phyloP scores from a whole-genome alignment of 1,140 invertebrate species.

The Doryteuthis pealeii region DNA sequence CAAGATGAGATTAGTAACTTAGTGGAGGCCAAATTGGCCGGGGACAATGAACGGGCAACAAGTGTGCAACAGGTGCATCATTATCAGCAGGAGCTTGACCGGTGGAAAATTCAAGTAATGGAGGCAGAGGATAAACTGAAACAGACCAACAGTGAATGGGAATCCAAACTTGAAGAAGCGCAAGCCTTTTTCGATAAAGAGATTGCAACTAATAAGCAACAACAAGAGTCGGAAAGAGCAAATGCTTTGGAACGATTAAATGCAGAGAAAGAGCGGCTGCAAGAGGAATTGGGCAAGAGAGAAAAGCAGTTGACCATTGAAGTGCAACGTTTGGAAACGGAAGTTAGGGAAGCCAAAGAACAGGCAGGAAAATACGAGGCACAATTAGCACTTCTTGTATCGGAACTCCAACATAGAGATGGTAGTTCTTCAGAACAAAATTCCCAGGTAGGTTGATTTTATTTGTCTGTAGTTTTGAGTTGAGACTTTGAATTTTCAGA shows the following conservation, averaged over 20 bases:
- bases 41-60: background rate
- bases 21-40: constrained; percentile 26
- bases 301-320: constrained; percentile 49
- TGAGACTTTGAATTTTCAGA: too few relatives aligned
- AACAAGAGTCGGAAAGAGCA: constrained; percentile 36
- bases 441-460: constrained; percentile 34
- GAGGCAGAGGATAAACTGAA: constrained; percentile 36
- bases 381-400: constrained; percentile 33
- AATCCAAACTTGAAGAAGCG: constrained; percentile 51
- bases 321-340: constrained; percentile 47
- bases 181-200: constrained; percentile 59
- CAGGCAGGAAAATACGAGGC: constrained; percentile 41
- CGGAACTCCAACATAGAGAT: constrained; percentile 36
- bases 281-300: constrained; percentile 43
- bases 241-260: constrained; percentile 32
- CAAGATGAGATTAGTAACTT: constrained; percentile 48
- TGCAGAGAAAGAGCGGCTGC: constrained; percentile 49
- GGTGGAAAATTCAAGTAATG: constrained; percentile 3
- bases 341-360: constrained; percentile 52
- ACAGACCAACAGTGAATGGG: constrained; percentile 51
- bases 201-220: constrained; percentile 45
- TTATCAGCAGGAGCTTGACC: background rate
- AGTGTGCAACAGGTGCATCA: background rate
- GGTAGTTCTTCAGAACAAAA: constrained; percentile 31
- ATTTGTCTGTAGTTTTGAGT: too few relatives aligned